phyloP scores from a whole-genome alignment of 2,888 invertebrate species.

The Lasioglossum malachurum region DNA sequence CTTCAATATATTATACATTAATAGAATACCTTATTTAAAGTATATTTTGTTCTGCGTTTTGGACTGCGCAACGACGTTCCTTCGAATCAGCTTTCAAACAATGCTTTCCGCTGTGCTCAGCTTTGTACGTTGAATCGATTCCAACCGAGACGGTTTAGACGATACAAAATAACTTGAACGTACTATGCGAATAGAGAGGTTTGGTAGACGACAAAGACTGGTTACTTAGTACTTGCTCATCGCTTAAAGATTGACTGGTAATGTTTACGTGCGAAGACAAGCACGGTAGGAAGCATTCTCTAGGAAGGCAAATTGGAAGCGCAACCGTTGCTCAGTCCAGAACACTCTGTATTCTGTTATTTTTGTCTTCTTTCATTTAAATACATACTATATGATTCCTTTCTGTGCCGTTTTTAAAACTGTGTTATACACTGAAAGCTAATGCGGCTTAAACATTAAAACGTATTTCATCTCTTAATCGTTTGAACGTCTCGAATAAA shows the following conservation, averaged over 20 bases:
- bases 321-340: background rate
- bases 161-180: background rate
- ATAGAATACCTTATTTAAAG: slow-evolving; percentile 80
- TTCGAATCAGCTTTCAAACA: background rate
- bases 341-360: background rate
- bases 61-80: background rate
- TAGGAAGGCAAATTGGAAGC: background rate
- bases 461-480: slow-evolving; percentile 67
- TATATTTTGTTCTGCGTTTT: slow-evolving; percentile 51
- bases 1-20: slow-evolving; percentile 82
- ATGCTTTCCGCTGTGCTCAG: background rate
- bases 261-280: background rate
- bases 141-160: background rate
- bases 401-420: slow-evolving; percentile 65
- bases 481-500: slow-evolving; percentile 55
- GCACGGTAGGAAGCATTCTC: background rate
- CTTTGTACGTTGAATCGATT: background rate
- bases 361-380: slow-evolving; percentile 59
- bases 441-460: slow-evolving; percentile 75
- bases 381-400: slow-evolving; percentile 75
- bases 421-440: slow-evolving; percentile 81
- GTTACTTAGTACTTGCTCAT: background rate
- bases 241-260: background rate
- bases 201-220: background rate
- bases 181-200: background rate